phyloP scores from a whole-genome alignment of 2,113 vertebrate genomes.

The Python bivittatus region DNA sequence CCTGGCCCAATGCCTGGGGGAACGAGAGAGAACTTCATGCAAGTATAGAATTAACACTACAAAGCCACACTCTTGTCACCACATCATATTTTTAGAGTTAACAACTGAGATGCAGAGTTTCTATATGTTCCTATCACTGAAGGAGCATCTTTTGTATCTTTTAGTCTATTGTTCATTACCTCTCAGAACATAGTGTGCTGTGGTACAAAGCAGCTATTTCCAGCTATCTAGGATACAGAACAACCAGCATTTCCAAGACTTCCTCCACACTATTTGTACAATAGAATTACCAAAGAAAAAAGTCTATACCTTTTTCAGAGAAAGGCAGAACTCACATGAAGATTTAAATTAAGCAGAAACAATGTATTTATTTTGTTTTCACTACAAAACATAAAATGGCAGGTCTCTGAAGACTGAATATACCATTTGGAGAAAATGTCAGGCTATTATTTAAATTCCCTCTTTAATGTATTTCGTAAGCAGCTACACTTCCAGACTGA shows the following conservation, averaged over 20 bases:
- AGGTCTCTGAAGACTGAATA: constrained; percentile 48
- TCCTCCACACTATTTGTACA: background rate
- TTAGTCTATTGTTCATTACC: background rate
- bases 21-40: background rate
- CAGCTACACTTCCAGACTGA: constrained; percentile 50
- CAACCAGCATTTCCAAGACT: background rate
- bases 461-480: constrained; percentile 55
- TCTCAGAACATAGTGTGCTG: background rate
- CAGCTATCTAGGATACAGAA: background rate
- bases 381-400: constrained; percentile 47
- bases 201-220: background rate
- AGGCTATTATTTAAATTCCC: constrained; percentile 45
- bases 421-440: constrained; percentile 48
- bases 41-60: background rate
- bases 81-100: background rate
- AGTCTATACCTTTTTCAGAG: constrained; percentile 8
- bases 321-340: constrained; percentile 25
- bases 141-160: background rate
- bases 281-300: background rate
- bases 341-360: constrained; percentile 52
- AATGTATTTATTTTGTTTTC: constrained; percentile 28
- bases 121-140: background rate
- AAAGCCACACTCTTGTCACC: background rate
- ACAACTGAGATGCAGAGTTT: background rate
- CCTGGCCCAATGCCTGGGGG: background rate